Conservation (phyloP, 2,888 invertebrate species). For the Phania funesta region DNA sequence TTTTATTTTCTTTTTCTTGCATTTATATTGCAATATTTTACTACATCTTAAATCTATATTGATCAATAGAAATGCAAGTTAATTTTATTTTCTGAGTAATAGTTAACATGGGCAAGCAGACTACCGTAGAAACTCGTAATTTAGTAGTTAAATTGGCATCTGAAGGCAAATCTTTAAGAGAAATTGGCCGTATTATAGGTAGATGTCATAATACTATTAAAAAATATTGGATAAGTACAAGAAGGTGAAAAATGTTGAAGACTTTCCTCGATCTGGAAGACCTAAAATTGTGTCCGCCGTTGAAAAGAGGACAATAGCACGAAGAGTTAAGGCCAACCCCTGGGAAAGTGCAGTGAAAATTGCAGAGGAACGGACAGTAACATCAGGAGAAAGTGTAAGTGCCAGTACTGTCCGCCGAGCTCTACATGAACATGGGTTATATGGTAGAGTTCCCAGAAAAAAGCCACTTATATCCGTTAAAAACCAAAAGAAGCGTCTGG, state of each 20-base stretch:
- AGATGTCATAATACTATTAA: not conserved
- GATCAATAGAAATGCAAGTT: too few species aligned
- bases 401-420: too few species aligned
- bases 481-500: not conserved
- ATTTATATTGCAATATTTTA: too few species aligned
- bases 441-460: conserved; percentile 5
- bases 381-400: too few species aligned
- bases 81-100: too few species aligned
- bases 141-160: too few species aligned
- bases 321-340: not conserved
- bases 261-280: not conserved
- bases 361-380: not conserved
- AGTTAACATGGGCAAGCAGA: not conserved
- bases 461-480: not conserved
- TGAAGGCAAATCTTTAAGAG: not conserved
- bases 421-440: too few species aligned
- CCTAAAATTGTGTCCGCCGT: not conserved
- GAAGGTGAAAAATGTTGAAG: not conserved
- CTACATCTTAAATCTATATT: too few species aligned
- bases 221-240: not conserved
- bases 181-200: too few species aligned
- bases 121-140: too few species aligned
- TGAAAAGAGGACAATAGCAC: not conserved
- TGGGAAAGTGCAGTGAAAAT: not conserved
- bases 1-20: too few species aligned